Base-by-base conservation (phyloP, 2,888 invertebrate species). In the Ditula angustiorana region DNA sequence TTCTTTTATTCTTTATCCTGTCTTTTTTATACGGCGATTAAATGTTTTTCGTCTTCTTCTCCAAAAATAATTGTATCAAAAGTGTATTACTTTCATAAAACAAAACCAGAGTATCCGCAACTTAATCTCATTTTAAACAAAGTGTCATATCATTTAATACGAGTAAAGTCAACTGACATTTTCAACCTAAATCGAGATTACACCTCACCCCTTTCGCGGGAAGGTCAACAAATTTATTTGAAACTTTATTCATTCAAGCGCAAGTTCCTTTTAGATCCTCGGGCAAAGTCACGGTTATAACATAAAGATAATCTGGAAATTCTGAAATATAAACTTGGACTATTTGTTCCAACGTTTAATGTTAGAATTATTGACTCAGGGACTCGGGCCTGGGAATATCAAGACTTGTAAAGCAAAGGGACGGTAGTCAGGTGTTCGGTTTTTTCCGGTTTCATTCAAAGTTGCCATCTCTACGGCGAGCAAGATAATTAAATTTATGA, bases 211-310 rank as follows among this genome's bases (percentile, higher is more conserved):
- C 33, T 33, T 35, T 35, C 47, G 16, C 16, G n/a, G 11, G n/a
- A 46, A 57, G 30, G 57, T 35, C 19, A 35, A 44, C 35, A 2
- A 19, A 19, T 37, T 23, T 21, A 33, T 35, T 33, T 8, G 5
- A 30, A 55, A 37, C 35, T 35, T 59, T n/a, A 35, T 49, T 59
- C 56, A 57, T 57, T 59, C 49, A 35, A 33, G 16, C 11, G 49
- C 1, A 5, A 49, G 49, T 49, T 10, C 30, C 33, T 58, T 26
- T 58, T 26, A 47, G 23, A 56, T 44, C 56, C 53, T 21, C 35
- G 11, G 50, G 19, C 16, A 13, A 23, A 10, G 13, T 44, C 41
- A 19, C 41, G 26, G 19, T 41, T 28, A 24, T 26, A 44, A 56
- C 19, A 56, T 8, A 56, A 28, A 56, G 56, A 44, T 28, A 56